Conservation (phyloP, 2,113 vertebrate species). For the Paedocypris sp. region DNA sequence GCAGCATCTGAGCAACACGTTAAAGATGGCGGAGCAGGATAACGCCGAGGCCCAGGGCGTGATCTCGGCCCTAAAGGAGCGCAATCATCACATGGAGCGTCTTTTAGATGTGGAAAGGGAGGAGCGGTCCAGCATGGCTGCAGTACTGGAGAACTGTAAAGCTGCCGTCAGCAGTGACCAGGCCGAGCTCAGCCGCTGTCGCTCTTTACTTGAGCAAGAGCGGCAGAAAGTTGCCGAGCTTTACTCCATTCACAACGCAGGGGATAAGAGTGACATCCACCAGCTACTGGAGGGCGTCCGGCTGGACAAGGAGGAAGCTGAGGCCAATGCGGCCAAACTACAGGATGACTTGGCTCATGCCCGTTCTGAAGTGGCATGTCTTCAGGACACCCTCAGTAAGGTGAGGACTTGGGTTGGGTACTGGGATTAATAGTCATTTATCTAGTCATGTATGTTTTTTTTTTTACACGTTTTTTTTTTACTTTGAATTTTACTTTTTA, state of each 20-base stretch:
- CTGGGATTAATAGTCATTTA: neutral
- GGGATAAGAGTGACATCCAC: conserved; percentile 73
- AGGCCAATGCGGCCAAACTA: conserved; percentile 59
- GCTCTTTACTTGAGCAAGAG: conserved; percentile 72
- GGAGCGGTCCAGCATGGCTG: conserved; percentile 55
- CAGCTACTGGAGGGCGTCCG: conserved; percentile 71
- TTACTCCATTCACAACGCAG: conserved; percentile 71
- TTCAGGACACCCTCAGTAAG: conserved; percentile 82
- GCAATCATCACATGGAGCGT: conserved; percentile 76
- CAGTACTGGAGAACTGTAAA: conserved; percentile 66
- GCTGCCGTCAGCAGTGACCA: conserved; percentile 63
- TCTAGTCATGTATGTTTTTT: too few species aligned
- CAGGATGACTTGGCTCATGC: conserved; percentile 78
- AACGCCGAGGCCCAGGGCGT: conserved; percentile 78
- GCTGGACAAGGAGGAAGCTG: conserved; percentile 72
- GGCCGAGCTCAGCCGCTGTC: conserved; percentile 66
- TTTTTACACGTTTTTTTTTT: too few species aligned
- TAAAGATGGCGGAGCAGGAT: conserved; percentile 84
- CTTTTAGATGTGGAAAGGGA: conserved; percentile 69
- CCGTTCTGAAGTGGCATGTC: conserved; percentile 62
- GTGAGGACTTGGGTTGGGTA: conserved; percentile 46
- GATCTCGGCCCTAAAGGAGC: conserved; percentile 75
- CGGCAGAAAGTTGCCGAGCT: conserved; percentile 71
- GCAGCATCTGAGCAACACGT: conserved; percentile 76
- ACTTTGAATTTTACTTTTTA: too few species aligned